These are phyloP conservation scores for Dallia pectoralis DNA, from an alignment of 2,797 vertebrate genomes.

Conservation along the genomic window DNA sequence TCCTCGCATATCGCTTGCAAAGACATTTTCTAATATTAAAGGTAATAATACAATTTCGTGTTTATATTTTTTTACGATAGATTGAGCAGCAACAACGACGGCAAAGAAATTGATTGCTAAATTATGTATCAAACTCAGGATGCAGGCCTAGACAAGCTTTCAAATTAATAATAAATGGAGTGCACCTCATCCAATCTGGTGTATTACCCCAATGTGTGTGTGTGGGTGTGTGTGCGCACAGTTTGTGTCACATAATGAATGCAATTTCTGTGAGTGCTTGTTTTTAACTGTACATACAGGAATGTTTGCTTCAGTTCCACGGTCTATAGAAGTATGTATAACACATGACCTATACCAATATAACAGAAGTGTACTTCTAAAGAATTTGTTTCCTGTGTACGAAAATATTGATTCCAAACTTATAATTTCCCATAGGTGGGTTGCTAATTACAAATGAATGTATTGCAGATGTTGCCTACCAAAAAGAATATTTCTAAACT, in stretches of 20 bases:
- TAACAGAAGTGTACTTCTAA: background rate
- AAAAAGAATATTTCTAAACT: background rate
- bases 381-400: background rate
- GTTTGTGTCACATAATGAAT: constrained; percentile 2
- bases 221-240: constrained; percentile 8
- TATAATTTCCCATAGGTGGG: background rate
- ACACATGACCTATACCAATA: background rate
- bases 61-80: background rate
- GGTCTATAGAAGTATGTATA: background rate
- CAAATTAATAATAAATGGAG: background rate
- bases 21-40: constrained; percentile 1
- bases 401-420: background rate
- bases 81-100: background rate
- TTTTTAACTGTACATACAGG: background rate
- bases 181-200: background rate
- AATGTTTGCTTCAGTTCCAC: background rate
- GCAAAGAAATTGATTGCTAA: background rate
- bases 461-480: background rate
- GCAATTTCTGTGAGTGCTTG: background rate
- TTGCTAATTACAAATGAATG: constrained; percentile 2
- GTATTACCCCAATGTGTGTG: background rate
- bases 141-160: background rate
- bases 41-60: background rate
- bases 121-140: constrained; percentile 7
- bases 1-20: background rate